Conservation (phyloP, 2,797 vertebrate genomes). For the Mus spretus region DNA sequence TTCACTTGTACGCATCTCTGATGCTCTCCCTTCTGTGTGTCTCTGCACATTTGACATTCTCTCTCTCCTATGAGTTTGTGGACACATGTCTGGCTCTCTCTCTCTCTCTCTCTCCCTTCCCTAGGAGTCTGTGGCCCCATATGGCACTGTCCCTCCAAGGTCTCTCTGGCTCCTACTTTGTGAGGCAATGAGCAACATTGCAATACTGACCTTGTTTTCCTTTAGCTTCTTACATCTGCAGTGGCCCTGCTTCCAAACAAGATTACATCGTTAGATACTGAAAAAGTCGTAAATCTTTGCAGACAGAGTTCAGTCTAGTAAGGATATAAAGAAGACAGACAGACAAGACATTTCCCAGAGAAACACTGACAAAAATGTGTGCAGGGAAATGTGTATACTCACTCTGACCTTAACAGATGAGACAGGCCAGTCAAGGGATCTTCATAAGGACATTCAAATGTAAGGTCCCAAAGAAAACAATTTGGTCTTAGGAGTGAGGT, state of each 20-base stretch:
- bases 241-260: background rate
- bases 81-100: background rate
- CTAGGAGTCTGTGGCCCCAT: background rate
- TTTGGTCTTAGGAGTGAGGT: background rate
- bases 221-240: background rate
- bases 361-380: background rate
- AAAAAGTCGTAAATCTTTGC: background rate
- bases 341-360: background rate
- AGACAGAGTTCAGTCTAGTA: background rate
- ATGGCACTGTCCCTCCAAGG: background rate
- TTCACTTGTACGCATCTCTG: background rate
- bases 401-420: background rate
- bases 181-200: accelerated
- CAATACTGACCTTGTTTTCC: background rate
- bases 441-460: background rate
- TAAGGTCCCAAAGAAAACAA: background rate
- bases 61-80: background rate
- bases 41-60: accelerated
- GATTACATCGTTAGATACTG: background rate
- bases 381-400: background rate
- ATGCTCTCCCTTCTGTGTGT: accelerated
- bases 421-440: accelerated
- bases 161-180: background rate
- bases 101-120: background rate
- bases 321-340: background rate